Evolutionary conservation across 2,888 invertebrate species (phyloP).

Genomic region (Luperina testacea): DNA sequence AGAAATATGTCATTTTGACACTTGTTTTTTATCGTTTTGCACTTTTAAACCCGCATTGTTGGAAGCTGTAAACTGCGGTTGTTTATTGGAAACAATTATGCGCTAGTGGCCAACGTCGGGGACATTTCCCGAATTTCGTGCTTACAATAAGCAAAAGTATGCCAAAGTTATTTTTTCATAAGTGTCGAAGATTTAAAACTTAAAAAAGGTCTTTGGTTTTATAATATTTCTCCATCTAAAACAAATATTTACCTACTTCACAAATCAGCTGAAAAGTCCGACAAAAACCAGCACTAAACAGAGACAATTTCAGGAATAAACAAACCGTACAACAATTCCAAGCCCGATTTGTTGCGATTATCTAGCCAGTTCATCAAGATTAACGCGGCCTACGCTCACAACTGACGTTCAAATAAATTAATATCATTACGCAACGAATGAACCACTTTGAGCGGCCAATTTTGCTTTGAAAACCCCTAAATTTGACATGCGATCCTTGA

Average conservation of each 20-base stretch:
- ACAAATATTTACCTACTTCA: neutral
- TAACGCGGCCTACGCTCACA: slow-evolving; percentile 72
- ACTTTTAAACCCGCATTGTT: slow-evolving; percentile 3
- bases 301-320: slow-evolving; percentile 54
- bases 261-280: neutral
- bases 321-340: slow-evolving; percentile 70
- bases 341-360: slow-evolving; percentile 81
- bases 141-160: neutral
- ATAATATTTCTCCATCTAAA: neutral
- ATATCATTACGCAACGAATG: slow-evolving; percentile 67
- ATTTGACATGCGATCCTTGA: slow-evolving; percentile 54
- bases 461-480: slow-evolving; percentile 49
- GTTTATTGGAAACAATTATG: slow-evolving; percentile 37
- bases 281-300: slow-evolving; percentile 16
- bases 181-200: no score
- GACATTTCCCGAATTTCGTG: neutral
- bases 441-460: slow-evolving; percentile 58
- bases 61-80: neutral
- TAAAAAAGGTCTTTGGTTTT: neutral
- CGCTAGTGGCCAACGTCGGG: neutral
- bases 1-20: slow-evolving; percentile 24
- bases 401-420: slow-evolving; percentile 71
- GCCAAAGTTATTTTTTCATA: neutral
- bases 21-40: slow-evolving; percentile 1
- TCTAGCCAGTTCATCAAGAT: slow-evolving; percentile 83